Conservation (phyloP, 2,888 invertebrate genomes). For the Sphaerophoria taeniata region DNA sequence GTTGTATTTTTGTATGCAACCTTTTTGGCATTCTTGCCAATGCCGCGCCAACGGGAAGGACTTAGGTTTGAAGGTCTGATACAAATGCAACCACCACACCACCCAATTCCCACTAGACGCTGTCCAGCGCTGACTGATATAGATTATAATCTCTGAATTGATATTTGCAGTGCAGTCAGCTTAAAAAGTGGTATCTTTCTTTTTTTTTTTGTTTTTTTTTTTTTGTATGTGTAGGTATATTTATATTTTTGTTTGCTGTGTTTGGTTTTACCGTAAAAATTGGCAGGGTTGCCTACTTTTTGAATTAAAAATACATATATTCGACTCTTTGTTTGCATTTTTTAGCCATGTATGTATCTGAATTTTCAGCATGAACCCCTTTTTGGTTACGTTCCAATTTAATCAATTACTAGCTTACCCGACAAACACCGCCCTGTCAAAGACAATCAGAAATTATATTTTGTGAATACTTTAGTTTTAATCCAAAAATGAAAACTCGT, state of each 20-base stretch:
- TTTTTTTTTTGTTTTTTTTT: slow-evolving; percentile 4
- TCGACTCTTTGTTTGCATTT: not conserved
- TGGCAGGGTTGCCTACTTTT: slow-evolving; percentile 1
- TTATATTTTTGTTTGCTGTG: not conserved
- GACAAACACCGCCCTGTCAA: too few relatives aligned
- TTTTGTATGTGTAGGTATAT: too few relatives aligned
- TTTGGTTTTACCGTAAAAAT: slow-evolving; percentile 9
- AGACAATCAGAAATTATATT: too few relatives aligned
- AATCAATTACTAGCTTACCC: too few relatives aligned
- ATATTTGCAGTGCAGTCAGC: slow-evolving; percentile 64
- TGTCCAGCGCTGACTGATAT: slow-evolving; percentile 42
- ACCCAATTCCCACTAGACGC: slow-evolving; percentile 11
- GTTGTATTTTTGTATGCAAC: not conserved
- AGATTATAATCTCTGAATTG: slow-evolving; percentile 71
- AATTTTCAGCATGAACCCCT: too few relatives aligned
- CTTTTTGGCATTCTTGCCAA: too few relatives aligned
- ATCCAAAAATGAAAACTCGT: too few relatives aligned
- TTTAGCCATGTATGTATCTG: too few relatives aligned
- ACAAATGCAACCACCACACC: not conserved
- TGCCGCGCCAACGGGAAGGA: not conserved
- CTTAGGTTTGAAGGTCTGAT: slow-evolving; percentile 13
- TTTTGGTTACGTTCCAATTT: too few relatives aligned
- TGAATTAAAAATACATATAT: not conserved
- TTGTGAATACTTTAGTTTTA: too few relatives aligned
- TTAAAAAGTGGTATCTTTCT: slow-evolving; percentile 26